A percentile compares a stretch with the other conserved stretches of the same genome.
Conservation (phyloP, 2,113 vertebrate species). For the Numida meleagris region DNA sequence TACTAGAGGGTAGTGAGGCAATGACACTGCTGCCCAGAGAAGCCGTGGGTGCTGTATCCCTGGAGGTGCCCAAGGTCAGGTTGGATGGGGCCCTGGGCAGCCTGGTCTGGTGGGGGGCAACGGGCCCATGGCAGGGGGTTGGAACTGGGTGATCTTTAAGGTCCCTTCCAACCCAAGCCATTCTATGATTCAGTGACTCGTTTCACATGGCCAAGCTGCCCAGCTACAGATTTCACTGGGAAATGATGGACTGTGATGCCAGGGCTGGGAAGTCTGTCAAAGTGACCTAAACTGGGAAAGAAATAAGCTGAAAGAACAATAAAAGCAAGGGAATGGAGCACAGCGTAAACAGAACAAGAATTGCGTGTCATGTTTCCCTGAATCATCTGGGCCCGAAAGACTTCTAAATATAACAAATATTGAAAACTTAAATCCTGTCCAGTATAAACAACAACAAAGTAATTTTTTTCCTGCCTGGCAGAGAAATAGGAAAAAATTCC, state of each 20-base stretch:
- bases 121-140: no score
- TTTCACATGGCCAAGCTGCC: neutral
- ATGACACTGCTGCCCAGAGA: no score
- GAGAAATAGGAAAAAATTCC: slow-evolving; percentile 28
- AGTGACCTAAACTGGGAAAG: neutral
- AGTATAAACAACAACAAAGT: slow-evolving; percentile 48
- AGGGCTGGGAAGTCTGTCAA: neutral
- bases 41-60: no score
- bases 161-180: no score
- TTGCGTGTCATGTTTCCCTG: neutral
- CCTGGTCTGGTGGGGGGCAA: no score
- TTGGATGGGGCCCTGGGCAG: no score
- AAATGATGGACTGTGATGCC: neutral
- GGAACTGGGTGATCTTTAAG: no score
- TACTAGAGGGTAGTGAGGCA: no score
- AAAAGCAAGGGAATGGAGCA: neutral
- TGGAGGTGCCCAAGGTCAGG: no score
- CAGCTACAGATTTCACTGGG: neutral
- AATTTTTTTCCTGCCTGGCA: slow-evolving; percentile 49
- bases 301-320: neutral
- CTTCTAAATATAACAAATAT: slow-evolving; percentile 70
- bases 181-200: neutral
- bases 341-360: slow-evolving; percentile 16
- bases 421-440: slow-evolving; percentile 53
- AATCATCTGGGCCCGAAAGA: neutral